These are phyloP conservation scores for Lasiurus borealis DNA, from an alignment of 2,113 vertebrate species.

Conservation along the genomic window DNA sequence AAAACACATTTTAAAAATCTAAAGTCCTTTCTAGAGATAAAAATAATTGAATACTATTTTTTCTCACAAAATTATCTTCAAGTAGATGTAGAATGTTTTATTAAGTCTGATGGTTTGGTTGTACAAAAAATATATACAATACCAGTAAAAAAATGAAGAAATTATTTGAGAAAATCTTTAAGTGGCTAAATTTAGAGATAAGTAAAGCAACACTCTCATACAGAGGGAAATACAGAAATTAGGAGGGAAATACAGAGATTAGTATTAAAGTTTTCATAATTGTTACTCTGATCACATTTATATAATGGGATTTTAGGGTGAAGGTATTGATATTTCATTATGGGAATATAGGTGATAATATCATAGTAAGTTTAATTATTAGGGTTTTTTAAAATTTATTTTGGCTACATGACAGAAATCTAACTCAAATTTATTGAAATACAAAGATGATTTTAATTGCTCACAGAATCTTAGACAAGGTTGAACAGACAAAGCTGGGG, in stretches of 20 bases:
- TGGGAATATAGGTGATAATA: background rate
- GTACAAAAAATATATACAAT: background rate
- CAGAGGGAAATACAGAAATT: background rate
- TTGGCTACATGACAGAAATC: background rate
- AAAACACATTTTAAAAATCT: slow-evolving; percentile 48
- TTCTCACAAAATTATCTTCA: slow-evolving; percentile 25
- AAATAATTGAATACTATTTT: background rate
- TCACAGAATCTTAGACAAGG: background rate
- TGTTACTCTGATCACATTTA: background rate
- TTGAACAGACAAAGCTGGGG: background rate
- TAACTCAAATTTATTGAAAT: background rate
- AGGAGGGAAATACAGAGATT: background rate
- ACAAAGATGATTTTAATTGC: background rate
- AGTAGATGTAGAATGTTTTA: slow-evolving; percentile 44
- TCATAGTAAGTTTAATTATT: background rate
- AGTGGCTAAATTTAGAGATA: slow-evolving; percentile 37
- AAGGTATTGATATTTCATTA: background rate
- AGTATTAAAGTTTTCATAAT: background rate
- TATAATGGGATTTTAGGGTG: background rate
- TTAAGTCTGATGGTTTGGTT: background rate
- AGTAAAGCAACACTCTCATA: background rate
- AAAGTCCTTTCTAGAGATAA: slow-evolving; percentile 40
- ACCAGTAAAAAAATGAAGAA: background rate
- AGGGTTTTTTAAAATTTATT: background rate
- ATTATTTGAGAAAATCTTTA: slow-evolving; percentile 7